These are phyloP conservation scores for Strigops habroptila DNA, from an alignment of 2,113 vertebrate genomes.

Conservation along the genomic window DNA sequence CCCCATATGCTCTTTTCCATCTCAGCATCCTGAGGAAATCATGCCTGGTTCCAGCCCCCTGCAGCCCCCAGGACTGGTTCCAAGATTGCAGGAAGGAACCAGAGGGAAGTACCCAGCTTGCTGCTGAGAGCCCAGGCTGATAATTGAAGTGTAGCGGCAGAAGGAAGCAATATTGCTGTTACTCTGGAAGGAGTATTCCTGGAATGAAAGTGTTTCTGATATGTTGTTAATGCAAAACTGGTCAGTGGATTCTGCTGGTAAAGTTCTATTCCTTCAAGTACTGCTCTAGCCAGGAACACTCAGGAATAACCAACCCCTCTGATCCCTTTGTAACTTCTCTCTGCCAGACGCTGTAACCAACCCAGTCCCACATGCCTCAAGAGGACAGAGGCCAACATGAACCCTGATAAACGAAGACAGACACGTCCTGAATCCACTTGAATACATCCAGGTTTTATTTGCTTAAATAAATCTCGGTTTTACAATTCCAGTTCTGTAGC, in stretches of 20 bases:
- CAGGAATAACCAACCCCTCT: background rate
- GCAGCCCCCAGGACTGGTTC: background rate
- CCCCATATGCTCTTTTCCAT: background rate
- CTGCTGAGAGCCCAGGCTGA: slow-evolving; percentile 5
- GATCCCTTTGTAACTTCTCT: background rate
- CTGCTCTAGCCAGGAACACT: background rate
- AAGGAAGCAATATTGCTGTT: background rate
- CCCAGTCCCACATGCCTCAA: background rate
- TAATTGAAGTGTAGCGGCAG: background rate
- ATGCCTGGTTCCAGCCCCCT: background rate
- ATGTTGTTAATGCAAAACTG: background rate
- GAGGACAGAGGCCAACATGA: background rate
- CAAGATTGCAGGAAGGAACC: background rate
- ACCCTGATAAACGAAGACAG: background rate
- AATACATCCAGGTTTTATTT: slow-evolving; percentile 70
- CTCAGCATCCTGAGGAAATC: background rate
- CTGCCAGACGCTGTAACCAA: background rate
- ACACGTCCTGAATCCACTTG: slow-evolving; percentile 3
- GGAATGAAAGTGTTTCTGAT: background rate
- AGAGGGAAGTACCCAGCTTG: background rate
- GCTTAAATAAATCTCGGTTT: slow-evolving; percentile 52
- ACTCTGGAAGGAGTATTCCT: background rate
- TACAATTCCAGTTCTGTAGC: slow-evolving; percentile 64
- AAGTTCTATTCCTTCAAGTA: background rate
- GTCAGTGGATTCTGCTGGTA: background rate